Evolutionary conservation across 1,140 invertebrate genomes (phyloP), one percentile per base, ranked within the genome.

Genomic region (Teleopsis dalmanni): DNA sequence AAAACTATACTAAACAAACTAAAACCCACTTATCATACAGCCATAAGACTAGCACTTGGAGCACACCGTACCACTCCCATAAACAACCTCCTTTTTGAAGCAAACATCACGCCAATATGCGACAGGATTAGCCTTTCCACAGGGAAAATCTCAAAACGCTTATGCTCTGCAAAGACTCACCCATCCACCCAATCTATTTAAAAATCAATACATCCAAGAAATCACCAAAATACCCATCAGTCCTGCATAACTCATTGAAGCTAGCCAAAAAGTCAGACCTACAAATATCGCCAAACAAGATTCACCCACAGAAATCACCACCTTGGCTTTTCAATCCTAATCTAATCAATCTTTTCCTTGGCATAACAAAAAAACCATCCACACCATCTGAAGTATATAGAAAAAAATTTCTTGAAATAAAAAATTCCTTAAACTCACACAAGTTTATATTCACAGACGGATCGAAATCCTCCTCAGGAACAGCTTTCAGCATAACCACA

Each of bases 361-460:
- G 27, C 11, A 8, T 8, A 10, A 11, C 11, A 21, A 31, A 16
- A 4, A 45, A 45, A 45, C 6, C n/a, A 18, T 8, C 16, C 23
- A 37, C 31, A 31, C 34, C 34, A 34, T 16, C 48, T 45, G 40
- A 44, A 21, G 31, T 34, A 25, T 45, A 36, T 31, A 14, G 26
- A 3, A 45, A 5, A 33, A 31, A 11, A 42, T 50, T 25, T 31
- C 16, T 31, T 29, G 25, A 42, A 34, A 42, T 42, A 34, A 31
- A n/a, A n/a, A n/a, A n/a, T n/a, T n/a, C n/a, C n/a, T 40, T 34
- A 34, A 14, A 50, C 23, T 27, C 37, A 33, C 38, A 29, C 41
- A 45, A n/a, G 11, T 50, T 40, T 33, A 43, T 43, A 19, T 50
- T 52, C 47, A 51, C 44, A 13, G 44, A 47, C 23, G 29, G 37